These are phyloP conservation scores for Xerus rutilus DNA, from an alignment of 2,797 vertebrate genomes.

Conservation along the genomic window DNA sequence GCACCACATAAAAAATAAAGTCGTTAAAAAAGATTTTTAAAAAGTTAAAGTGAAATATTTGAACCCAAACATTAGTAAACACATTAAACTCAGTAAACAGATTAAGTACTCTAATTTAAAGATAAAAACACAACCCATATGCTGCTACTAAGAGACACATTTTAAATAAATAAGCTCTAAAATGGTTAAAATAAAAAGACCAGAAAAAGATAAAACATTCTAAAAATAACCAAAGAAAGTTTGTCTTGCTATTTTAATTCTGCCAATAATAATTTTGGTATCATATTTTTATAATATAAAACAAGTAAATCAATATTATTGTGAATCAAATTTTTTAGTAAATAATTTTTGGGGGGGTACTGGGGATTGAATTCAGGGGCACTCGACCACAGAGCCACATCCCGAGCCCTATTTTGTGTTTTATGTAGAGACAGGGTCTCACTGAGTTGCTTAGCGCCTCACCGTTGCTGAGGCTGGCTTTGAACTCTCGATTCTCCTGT, in stretches of 20 bases:
- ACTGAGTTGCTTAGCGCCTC: too few relatives aligned
- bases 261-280: not conserved
- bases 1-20: too few relatives aligned
- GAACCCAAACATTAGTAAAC: constrained; percentile 13
- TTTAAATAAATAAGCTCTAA: not conserved
- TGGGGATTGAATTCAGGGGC: too few relatives aligned
- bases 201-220: not conserved
- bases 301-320: not conserved
- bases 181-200: not conserved
- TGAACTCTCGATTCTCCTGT: too few relatives aligned
- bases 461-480: too few relatives aligned
- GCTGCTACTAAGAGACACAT: not conserved
- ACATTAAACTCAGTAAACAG: not conserved
- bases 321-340: not conserved
- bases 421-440: too few relatives aligned
- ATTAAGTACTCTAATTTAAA: not conserved
- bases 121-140: not conserved
- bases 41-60: not conserved
- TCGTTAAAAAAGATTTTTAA: not conserved
- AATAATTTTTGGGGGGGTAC: too few relatives aligned
- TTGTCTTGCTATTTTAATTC: not conserved
- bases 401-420: too few relatives aligned
- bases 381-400: too few relatives aligned
- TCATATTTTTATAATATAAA: not conserved
- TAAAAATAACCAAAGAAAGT: not conserved